These are phyloP conservation scores for Propithecus coquereli DNA, from an alignment of 2,113 vertebrate genomes.

Conservation along the genomic window DNA sequence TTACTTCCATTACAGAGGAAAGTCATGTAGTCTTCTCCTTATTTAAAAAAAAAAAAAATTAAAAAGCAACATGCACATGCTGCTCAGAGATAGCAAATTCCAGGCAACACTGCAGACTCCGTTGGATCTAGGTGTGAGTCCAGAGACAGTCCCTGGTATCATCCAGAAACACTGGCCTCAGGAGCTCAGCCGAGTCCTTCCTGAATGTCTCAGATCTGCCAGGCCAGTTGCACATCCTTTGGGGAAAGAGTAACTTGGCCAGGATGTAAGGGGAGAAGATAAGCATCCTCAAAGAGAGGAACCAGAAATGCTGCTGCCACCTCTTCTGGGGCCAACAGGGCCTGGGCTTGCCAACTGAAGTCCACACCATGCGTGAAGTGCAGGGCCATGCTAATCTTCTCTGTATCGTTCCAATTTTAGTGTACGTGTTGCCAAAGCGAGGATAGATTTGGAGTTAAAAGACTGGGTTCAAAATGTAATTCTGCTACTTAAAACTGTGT, in stretches of 20 bases:
- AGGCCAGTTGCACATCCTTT: conserved; percentile 88
- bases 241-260: conserved; percentile 88
- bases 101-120: neutral
- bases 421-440: too few relatives aligned
- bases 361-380: conserved; percentile 70
- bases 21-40: neutral
- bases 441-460: neutral
- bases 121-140: neutral
- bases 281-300: conserved; percentile 87
- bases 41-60: neutral
- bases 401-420: too few relatives aligned
- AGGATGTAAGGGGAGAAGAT: conserved; percentile 88
- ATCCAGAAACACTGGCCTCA: fast-evolving
- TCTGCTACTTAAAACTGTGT: neutral
- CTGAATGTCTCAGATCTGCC: conserved; percentile 86
- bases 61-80: neutral
- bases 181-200: conserved; percentile 74
- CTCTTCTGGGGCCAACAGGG: conserved; percentile 85
- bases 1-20: neutral
- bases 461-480: neutral
- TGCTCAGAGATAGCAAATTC: neutral
- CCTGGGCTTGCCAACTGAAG: conserved; percentile 85
- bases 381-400: too few relatives aligned
- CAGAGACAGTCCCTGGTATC: neutral
- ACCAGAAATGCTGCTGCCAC: conserved; percentile 89